Evolutionary conservation across 2,888 invertebrate species (phyloP).

Genomic region (Scaeva pyrastri): DNA sequence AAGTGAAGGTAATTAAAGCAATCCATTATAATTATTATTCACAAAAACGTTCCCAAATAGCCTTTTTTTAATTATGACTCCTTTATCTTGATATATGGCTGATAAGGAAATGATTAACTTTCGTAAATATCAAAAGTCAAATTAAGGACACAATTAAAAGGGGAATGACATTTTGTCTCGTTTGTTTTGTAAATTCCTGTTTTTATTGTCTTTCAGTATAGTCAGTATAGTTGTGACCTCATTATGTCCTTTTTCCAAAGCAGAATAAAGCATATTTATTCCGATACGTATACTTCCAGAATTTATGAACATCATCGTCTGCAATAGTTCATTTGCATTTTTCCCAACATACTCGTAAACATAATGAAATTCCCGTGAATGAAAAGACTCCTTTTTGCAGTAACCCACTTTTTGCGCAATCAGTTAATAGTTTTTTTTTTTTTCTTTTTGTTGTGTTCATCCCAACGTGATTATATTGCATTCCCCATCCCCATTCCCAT

Average conservation of each 20-base stretch:
- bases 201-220: neutral
- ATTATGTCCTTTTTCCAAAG: neutral
- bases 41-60: neutral
- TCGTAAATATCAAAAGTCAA: neutral
- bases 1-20: conserved; percentile 18
- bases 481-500: conserved; percentile 25
- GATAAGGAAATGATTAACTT: neutral
- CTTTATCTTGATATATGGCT: neutral
- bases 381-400: conserved; percentile 24
- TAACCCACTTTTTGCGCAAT: conserved; percentile 45
- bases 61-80: neutral
- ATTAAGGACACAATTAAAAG: neutral
- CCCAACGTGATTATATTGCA: conserved; percentile 25
- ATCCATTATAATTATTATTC: neutral
- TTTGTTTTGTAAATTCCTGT: neutral
- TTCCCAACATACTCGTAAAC: neutral
- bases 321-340: conserved; percentile 25
- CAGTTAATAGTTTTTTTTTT: conserved; percentile 43
- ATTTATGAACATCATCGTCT: neutral
- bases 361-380: neutral
- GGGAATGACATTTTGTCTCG: neutral
- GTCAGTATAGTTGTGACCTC: conserved; percentile 5
- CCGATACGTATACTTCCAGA: neutral
- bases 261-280: neutral
- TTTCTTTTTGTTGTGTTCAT: conserved; percentile 1